A percentile compares a stretch with the other conserved stretches of the same genome.
phyloP scores from a whole-genome alignment of 2,888 invertebrate genomes.

The Tethea ocularis region DNA sequence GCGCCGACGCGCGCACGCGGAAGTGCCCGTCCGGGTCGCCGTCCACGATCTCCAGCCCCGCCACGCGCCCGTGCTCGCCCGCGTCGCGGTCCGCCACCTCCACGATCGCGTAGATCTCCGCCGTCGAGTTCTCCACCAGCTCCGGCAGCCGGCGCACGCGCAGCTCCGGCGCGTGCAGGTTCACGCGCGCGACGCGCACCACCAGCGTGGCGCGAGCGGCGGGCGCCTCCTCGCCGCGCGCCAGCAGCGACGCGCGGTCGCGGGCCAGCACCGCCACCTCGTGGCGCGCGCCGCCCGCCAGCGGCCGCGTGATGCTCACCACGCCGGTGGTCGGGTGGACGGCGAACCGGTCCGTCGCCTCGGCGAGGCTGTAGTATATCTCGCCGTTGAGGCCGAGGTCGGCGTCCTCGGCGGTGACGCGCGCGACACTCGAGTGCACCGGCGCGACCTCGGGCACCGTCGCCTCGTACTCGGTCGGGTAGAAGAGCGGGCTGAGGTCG shows the following conservation, averaged over 20 bases:
- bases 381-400: slow-evolving; percentile 98
- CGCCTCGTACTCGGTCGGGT: slow-evolving; percentile 93
- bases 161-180: slow-evolving; percentile 93
- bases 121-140: slow-evolving; percentile 90
- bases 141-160: slow-evolving; percentile 91
- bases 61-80: slow-evolving; percentile 93
- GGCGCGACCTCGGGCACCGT: slow-evolving; percentile 95
- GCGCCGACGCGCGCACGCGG: slow-evolving; percentile 86
- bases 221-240: slow-evolving; percentile 81
- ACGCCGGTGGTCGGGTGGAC: slow-evolving; percentile 97
- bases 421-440: slow-evolving; percentile 90
- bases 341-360: slow-evolving; percentile 92
- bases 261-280: slow-evolving; percentile 92
- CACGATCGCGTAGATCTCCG: slow-evolving; percentile 95
- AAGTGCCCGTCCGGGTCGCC: slow-evolving; percentile 96
- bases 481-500: slow-evolving; percentile 97
- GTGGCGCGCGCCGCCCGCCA: slow-evolving; percentile 88
- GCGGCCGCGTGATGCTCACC: slow-evolving; percentile 91
- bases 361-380: slow-evolving; percentile 96
- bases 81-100: slow-evolving; percentile 92
- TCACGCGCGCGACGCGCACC: slow-evolving; percentile 91
- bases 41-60: slow-evolving; percentile 91
- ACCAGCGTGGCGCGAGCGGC: slow-evolving; percentile 91
- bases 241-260: slow-evolving; percentile 89
- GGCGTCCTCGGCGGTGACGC: slow-evolving; percentile 96